Evolutionary conservation across 1,140 invertebrate species (phyloP).

Genomic region (Apis laboriosa): DNA sequence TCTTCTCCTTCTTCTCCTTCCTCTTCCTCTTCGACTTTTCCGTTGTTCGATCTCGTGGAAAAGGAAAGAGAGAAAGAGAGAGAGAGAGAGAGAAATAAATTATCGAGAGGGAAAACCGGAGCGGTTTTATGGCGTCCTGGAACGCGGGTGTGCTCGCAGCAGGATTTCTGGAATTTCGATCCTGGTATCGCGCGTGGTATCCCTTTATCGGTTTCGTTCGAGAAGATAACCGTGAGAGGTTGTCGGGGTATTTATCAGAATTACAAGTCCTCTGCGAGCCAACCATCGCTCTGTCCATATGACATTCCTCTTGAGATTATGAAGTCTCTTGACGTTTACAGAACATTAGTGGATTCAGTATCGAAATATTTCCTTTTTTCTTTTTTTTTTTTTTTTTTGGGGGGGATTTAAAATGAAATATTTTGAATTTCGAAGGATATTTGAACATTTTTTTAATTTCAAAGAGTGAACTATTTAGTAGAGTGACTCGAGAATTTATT

Average conservation of each 20-base stretch:
- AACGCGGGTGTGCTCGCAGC: constrained; percentile 35
- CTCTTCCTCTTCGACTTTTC: neutral
- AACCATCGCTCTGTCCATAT: neutral
- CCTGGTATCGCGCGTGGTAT: neutral
- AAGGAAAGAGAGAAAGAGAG: too few relatives aligned
- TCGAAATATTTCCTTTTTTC: too few relatives aligned
- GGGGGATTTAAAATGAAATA: neutral
- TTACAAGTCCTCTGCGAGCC: neutral
- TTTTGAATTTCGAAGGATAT: neutral
- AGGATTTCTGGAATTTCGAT: constrained; percentile 55
- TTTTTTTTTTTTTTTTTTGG: too few relatives aligned
- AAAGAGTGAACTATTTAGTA: neutral
- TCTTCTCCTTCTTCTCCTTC: neutral
- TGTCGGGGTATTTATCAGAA: constrained; percentile 21
- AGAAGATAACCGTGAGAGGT: constrained; percentile 7
- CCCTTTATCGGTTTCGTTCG: constrained; percentile 5
- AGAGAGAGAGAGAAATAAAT: constrained; percentile 45
- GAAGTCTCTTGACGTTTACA: neutral
- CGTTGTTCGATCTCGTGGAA: constrained; percentile 7
- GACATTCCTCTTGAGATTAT: constrained; percentile 10
- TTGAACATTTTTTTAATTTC: neutral
- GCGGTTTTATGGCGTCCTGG: constrained; percentile 10
- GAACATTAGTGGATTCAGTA: too few relatives aligned
- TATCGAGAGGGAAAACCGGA: constrained; percentile 40
- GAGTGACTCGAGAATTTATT: too few relatives aligned